Evolutionary conservation across 2,797 vertebrate genomes (phyloP).

Genomic region (Syncerus caffer): DNA sequence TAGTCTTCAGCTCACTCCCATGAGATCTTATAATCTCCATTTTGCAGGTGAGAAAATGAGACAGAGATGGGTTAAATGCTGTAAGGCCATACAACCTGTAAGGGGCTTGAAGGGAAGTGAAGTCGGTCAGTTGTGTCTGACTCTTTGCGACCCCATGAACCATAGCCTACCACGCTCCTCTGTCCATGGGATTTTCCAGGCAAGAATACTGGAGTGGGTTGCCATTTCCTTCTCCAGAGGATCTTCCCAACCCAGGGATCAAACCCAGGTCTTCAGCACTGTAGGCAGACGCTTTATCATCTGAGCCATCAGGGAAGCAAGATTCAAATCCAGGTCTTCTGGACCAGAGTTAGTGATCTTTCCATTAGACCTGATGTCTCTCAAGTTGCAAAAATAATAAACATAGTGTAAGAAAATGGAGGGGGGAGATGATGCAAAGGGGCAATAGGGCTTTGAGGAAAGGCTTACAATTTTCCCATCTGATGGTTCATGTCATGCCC

Average conservation of each 20-base stretch:
- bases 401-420: not conserved
- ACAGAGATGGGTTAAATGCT: not conserved
- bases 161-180: no score
- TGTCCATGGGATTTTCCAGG: no score
- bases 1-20: no score
- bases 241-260: no score
- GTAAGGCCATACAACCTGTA: not conserved
- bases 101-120: not conserved
- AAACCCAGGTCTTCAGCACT: no score
- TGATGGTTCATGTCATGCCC: not conserved
- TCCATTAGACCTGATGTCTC: not conserved
- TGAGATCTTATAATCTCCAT: not conserved
- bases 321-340: not conserved
- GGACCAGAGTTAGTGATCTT: not conserved
- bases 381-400: not conserved
- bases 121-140: fast-evolving
- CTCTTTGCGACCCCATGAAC: no score
- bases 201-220: no score
- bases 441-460: not conserved
- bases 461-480: not conserved
- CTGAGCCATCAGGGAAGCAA: not conserved
- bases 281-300: no score
- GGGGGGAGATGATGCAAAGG: not conserved
- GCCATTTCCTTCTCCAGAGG: no score
- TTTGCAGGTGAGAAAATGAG: not conserved